Evolutionary conservation across 2,797 vertebrate species (phyloP).

Genomic region (Phoeniculus purpureus): DNA sequence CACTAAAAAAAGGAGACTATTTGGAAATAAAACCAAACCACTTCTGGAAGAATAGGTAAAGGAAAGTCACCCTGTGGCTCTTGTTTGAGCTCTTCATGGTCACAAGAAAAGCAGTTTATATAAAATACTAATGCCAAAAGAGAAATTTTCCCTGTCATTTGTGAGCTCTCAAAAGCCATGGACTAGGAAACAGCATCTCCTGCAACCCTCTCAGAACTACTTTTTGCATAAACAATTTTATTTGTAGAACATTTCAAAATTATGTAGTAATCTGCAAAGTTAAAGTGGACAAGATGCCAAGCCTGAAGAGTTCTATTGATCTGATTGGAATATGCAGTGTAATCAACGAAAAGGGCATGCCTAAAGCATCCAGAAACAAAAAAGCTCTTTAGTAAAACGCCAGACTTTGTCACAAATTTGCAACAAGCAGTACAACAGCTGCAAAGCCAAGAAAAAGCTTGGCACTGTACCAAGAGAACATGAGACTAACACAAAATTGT

Average conservation of each 20-base stretch:
- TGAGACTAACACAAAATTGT: background rate
- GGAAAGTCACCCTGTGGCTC: background rate
- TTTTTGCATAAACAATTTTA: background rate
- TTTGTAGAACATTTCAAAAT: background rate
- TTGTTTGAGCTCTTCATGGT: background rate
- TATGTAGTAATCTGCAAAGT: background rate
- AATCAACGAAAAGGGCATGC: background rate
- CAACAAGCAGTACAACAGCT: background rate
- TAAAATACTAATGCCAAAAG: background rate
- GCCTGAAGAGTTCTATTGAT: background rate
- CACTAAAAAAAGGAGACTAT: background rate
- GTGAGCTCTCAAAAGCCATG: background rate
- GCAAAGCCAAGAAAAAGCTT: background rate
- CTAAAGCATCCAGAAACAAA: background rate
- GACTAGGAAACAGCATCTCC: background rate
- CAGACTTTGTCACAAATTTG: background rate
- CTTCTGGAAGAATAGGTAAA: background rate
- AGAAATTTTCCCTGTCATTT: background rate
- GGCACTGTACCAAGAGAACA: background rate
- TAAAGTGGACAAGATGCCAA: background rate
- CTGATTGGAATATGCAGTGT: background rate
- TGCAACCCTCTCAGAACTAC: background rate
- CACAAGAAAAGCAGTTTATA: background rate
- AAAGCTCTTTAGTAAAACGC: background rate
- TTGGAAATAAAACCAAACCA: background rate